Evolutionary conservation across 2,888 invertebrate species (phyloP).

Genomic region (Suillia variegata): DNA sequence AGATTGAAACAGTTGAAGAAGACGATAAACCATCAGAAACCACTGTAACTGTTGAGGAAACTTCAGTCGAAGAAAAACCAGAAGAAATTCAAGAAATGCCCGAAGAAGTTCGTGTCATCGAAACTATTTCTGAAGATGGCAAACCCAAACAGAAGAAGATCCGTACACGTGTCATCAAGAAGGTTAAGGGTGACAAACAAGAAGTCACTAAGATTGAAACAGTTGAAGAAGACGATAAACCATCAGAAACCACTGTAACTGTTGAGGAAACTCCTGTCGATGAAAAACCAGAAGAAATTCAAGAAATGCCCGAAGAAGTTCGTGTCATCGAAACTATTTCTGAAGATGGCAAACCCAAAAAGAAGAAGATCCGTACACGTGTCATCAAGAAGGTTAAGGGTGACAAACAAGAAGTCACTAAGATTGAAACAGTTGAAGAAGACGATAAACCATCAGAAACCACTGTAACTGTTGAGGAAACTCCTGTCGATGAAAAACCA

Average conservation of each 20-base stretch:
- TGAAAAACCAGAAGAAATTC: constrained; percentile 25
- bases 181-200: constrained; percentile 32
- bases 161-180: constrained; percentile 34
- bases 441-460: constrained; percentile 42
- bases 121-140: constrained; percentile 40
- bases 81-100: constrained; percentile 40
- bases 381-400: constrained; percentile 54
- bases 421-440: constrained; percentile 44
- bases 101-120: constrained; percentile 51
- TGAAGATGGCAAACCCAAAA: constrained; percentile 29
- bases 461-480: constrained; percentile 42
- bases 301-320: constrained; percentile 34
- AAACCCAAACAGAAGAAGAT: constrained; percentile 37
- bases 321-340: constrained; percentile 55
- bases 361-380: constrained; percentile 48
- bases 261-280: constrained; percentile 23
- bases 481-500: background rate
- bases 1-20: constrained; percentile 52
- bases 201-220: constrained; percentile 55
- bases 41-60: constrained; percentile 40
- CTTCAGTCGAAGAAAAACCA: constrained; percentile 28
- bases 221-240: constrained; percentile 44
- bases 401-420: constrained; percentile 50
- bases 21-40: constrained; percentile 29
- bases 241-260: constrained; percentile 44